phyloP scores from a whole-genome alignment of 2,797 vertebrate genomes.

The Euthynnus affinis region DNA sequence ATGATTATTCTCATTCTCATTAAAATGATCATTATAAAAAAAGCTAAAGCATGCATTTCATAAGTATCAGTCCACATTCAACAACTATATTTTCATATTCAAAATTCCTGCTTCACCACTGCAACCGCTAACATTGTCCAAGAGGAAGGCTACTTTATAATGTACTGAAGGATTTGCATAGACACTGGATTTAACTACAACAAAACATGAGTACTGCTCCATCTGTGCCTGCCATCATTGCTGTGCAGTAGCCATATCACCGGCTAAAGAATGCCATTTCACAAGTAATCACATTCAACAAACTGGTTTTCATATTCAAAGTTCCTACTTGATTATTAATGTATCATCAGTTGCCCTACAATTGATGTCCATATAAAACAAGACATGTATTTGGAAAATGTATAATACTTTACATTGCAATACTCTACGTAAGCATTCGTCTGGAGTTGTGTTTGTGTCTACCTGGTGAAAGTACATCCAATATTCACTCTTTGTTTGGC shows the following conservation, averaged over 20 bases:
- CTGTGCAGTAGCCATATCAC: not conserved
- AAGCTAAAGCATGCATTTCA: no score
- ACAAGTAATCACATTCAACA: not conserved
- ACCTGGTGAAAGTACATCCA: no score
- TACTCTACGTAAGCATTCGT: not conserved
- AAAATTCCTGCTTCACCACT: not conserved
- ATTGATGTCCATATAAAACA: no score
- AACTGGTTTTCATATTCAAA: not conserved
- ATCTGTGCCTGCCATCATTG: constrained; percentile 1
- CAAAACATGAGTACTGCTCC: constrained; percentile 25
- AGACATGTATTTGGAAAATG: no score
- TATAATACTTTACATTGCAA: no score
- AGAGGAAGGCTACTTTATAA: constrained; percentile 34
- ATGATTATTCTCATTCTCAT: not conserved
- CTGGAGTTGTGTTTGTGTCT: no score
- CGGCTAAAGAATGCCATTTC: not conserved
- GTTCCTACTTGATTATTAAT: not conserved
- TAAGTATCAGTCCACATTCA: no score
- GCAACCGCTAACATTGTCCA: constrained; percentile 9
- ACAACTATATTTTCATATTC: not conserved
- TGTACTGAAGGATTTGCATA: not conserved
- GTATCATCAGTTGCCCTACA: no score
- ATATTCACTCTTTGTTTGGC: no score
- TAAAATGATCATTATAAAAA: not conserved
- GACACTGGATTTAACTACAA: not conserved